Conservation (phyloP, 2,797 vertebrate genomes). For the Muscicapa striata region DNA sequence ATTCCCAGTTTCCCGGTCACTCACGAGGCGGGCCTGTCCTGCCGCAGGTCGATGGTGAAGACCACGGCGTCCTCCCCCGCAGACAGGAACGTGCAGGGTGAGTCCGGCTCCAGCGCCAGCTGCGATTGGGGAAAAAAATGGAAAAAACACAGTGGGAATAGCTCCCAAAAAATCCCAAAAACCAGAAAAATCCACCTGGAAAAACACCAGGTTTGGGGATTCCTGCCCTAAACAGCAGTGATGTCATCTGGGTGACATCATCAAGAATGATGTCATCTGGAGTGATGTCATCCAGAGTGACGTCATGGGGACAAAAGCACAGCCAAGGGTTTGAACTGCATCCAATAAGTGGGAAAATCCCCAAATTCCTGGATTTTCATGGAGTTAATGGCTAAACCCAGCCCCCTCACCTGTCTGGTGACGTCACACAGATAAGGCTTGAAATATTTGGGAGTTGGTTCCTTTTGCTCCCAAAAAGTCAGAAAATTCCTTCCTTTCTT, state of each 20-base stretch:
- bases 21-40: constrained; percentile 94
- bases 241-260: not conserved
- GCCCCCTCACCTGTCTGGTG: too few species aligned
- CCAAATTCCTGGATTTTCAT: not conserved
- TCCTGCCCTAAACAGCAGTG: fast-evolving
- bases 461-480: too few species aligned
- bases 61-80: constrained; percentile 96
- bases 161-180: not conserved
- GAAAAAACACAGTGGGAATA: not conserved
- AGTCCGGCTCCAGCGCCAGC: constrained; percentile 96
- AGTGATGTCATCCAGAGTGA: not conserved
- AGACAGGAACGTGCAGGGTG: constrained; percentile 94
- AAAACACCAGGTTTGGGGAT: not conserved
- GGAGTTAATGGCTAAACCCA: not conserved
- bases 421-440: too few species aligned
- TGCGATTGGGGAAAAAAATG: constrained; percentile 27
- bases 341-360: not conserved
- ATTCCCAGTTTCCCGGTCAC: too few species aligned
- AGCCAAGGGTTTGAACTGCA: not conserved
- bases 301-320: too few species aligned
- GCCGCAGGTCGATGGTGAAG: constrained; percentile 92
- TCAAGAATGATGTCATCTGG: fast-evolving
- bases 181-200: fast-evolving
- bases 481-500: too few species aligned
- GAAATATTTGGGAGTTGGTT: too few species aligned